A percentile compares a stretch with the other conserved stretches of the same genome.
phyloP scores from a whole-genome alignment of 2,113 vertebrate genomes.

The Semnornis frantzii region DNA sequence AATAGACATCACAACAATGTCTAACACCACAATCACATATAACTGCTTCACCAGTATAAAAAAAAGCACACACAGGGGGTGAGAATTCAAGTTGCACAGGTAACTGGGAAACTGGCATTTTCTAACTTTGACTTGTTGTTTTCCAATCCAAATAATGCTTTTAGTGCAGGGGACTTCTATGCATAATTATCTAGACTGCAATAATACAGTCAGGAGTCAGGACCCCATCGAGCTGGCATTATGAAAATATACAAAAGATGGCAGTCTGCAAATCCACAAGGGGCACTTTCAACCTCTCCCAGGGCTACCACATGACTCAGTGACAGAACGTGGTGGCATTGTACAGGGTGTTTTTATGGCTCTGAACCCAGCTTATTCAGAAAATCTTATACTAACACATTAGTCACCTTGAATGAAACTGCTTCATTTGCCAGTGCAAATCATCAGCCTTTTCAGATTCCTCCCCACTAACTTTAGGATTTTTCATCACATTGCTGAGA shows the following conservation, averaged over 20 bases:
- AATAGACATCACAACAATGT: neutral
- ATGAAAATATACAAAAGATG: neutral
- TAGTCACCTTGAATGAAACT: slow-evolving; percentile 29
- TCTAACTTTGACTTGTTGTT: neutral
- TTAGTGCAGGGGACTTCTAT: neutral
- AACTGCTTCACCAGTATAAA: neutral
- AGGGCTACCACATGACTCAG: neutral
- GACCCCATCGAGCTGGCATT: neutral
- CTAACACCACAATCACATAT: neutral
- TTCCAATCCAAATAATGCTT: neutral
- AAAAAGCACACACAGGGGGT: neutral
- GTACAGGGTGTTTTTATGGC: neutral
- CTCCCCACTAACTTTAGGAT: neutral
- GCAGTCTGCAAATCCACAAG: neutral
- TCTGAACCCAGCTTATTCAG: neutral
- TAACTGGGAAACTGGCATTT: slow-evolving; percentile 13
- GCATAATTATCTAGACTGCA: neutral
- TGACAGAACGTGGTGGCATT: neutral
- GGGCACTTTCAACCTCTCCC: neutral
- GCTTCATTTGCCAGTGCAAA: slow-evolving; percentile 29
- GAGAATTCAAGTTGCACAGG: neutral
- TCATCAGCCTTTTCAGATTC: slow-evolving; percentile 10
- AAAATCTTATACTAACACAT: neutral
- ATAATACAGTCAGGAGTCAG: neutral
- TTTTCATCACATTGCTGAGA: neutral